Evolutionary conservation across 2,113 vertebrate genomes (phyloP).

Genomic region (Castor canadensis): DNA sequence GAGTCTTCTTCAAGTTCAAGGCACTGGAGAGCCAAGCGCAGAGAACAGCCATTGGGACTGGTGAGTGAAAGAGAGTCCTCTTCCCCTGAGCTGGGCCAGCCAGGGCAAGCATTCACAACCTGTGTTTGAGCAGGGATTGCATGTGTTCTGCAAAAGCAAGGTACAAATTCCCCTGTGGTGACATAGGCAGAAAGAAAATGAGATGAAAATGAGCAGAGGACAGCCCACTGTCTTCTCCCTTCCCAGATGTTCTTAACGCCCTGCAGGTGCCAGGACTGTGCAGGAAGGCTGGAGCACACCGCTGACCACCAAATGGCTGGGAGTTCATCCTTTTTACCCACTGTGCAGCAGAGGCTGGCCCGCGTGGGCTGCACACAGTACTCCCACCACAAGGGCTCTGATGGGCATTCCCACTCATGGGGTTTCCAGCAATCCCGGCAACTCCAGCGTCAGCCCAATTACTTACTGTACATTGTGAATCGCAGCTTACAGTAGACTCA

Average conservation of each 20-base stretch:
- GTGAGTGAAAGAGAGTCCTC: background rate
- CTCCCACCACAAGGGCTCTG: background rate
- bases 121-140: background rate
- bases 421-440: background rate
- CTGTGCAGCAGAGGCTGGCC: background rate
- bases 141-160: too few relatives aligned
- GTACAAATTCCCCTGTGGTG: background rate
- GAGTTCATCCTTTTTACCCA: background rate
- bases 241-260: background rate
- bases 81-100: background rate
- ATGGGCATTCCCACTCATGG: background rate
- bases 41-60: too few relatives aligned
- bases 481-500: background rate
- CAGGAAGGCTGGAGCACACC: too few relatives aligned
- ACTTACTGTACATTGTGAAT: slow-evolving; percentile 3
- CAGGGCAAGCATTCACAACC: too few relatives aligned
- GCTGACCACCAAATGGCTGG: background rate
- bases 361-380: background rate
- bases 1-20: background rate
- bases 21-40: fast-evolving
- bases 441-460: background rate
- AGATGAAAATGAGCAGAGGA: too few relatives aligned
- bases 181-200: background rate
- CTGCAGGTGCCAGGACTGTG: background rate
- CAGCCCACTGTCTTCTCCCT: background rate